Evolutionary conservation across 2,888 invertebrate genomes (phyloP), one percentile per base, ranked within the genome.

Genomic region (Thecophora atra): DNA sequence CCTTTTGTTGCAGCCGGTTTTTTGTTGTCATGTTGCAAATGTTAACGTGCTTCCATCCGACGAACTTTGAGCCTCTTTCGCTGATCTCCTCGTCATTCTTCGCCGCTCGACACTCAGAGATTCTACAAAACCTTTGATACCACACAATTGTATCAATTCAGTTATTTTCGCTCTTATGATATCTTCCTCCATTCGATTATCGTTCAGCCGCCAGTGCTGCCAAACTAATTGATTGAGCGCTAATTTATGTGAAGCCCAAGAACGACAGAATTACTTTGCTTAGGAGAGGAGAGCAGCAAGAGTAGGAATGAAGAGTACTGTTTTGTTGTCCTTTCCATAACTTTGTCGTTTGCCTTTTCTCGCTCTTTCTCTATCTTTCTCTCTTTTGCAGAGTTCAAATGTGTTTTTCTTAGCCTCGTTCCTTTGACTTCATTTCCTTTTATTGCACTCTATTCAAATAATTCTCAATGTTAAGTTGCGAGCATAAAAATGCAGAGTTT

Each of bases 221-320:
- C 56, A 56, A 71, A 68, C 78, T 78, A 78, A 78, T 78, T 78
- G 78, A 78, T 78, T 78, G 78, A 71, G 70, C 67, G 74, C 77
- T 78, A 78, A 78, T 78, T 78, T 78, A 78, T 78, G 78, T 75
- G 74, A 51, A 68, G 73, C 74, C 37, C 51, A 21, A 24, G 51
- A 30, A 51, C 30, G 37, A 30, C 58, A 30, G 30, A 30, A 58
- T 58, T n/a, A n/a, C n/a, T n/a, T n/a, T n/a, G n/a, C n/a, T n/a
- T n/a, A n/a, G n/a, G n/a, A n/a, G n/a, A n/a, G n/a, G n/a, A n/a
- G n/a, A n/a, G n/a, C n/a, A n/a, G n/a, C n/a, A n/a, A n/a, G n/a
- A n/a, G n/a, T n/a, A n/a, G n/a, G n/a, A n/a, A n/a, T n/a, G n/a
- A n/a, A n/a, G n/a, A n/a, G n/a, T n/a, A n/a, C n/a, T n/a, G n/a